Evolutionary conservation across 2,797 vertebrate species (phyloP).

Genomic region (Lepilemur ruficaudatus): DNA sequence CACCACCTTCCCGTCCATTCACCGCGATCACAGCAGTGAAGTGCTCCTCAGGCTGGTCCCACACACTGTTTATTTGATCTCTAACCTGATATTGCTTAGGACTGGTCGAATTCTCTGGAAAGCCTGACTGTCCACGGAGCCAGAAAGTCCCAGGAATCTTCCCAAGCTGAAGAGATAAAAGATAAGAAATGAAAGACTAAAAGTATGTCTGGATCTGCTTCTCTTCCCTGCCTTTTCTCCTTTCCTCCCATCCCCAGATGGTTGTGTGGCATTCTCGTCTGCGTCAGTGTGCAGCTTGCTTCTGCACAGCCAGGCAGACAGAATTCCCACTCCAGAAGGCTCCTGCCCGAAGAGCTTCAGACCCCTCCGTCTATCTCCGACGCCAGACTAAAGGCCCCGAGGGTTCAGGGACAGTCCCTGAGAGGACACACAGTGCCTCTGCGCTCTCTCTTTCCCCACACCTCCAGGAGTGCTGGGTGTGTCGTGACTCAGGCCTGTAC

Average conservation of each 20-base stretch:
- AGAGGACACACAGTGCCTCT: background rate
- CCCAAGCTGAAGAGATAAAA: background rate
- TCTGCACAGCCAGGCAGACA: background rate
- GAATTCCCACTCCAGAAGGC: background rate
- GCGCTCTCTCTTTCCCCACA: too few relatives aligned
- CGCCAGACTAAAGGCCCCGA: background rate
- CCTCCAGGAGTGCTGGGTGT: background rate
- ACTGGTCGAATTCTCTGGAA: background rate
- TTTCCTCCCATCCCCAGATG: background rate
- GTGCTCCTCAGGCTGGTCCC: background rate
- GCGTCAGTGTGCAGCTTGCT: background rate
- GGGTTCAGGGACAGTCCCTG: background rate
- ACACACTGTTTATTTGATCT: background rate
- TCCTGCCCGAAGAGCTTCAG: background rate
- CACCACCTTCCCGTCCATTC: background rate
- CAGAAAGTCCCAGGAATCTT: background rate
- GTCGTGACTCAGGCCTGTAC: background rate
- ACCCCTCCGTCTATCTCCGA: background rate
- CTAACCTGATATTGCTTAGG: background rate
- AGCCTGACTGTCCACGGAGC: background rate
- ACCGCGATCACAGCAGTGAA: background rate
- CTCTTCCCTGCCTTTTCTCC: background rate
- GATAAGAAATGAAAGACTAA: background rate
- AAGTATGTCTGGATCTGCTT: background rate
- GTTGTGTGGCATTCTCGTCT: background rate